These are phyloP conservation scores for Lepidocolaptes lacrymiger DNA, from an alignment of 2,797 vertebrate genomes.

Conservation along the genomic window DNA sequence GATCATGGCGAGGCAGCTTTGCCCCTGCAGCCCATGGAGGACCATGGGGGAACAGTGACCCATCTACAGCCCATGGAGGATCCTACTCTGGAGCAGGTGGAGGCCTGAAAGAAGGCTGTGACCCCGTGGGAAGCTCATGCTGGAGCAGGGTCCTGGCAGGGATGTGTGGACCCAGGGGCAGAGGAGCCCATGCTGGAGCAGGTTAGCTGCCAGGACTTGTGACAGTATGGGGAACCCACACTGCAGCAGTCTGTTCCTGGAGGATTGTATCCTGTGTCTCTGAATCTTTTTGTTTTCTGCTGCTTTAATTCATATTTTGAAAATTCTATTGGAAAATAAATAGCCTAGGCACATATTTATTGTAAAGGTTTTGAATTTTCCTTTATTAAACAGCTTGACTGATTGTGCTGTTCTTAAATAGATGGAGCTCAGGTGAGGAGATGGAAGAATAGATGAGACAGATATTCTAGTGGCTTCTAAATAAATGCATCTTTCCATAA, in stretches of 20 bases:
- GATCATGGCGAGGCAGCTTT: neutral
- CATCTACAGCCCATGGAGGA: neutral
- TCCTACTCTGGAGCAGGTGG: neutral
- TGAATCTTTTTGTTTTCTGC: neutral
- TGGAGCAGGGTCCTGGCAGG: neutral
- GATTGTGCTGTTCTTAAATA: neutral
- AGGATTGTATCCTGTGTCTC: neutral
- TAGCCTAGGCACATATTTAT: neutral
- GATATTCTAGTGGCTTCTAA: constrained; percentile 15
- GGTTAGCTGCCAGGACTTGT: neutral
- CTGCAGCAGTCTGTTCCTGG: neutral
- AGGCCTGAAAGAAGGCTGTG: neutral
- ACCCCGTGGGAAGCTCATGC: neutral
- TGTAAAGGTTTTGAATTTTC: neutral
- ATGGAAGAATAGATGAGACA: neutral
- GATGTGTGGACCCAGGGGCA: neutral
- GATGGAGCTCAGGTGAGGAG: constrained; percentile 17
- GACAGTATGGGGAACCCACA: neutral
- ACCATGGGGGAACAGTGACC: no score
- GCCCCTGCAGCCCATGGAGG: neutral
- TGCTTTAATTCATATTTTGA: constrained; percentile 22
- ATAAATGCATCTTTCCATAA: neutral
- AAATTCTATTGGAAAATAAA: neutral
- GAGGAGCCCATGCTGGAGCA: neutral
- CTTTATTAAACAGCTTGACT: constrained; percentile 19